Conservation (phyloP, 1,140 invertebrate species). For the Nasonia vitripennis region DNA sequence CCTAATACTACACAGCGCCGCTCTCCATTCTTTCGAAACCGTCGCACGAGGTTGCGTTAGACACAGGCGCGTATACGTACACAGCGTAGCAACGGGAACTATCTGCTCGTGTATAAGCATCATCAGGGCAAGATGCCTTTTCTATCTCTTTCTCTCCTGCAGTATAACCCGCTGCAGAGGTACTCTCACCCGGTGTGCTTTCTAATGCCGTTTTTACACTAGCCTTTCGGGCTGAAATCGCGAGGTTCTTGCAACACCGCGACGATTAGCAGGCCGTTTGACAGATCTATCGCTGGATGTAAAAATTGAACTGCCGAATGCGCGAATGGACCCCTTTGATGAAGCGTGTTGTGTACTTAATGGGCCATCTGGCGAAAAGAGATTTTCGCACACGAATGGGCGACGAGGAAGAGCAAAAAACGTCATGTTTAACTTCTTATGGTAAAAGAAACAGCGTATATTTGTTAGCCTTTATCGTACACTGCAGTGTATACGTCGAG, state of each 20-base stretch:
- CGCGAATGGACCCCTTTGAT: too few relatives aligned
- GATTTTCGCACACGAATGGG: too few relatives aligned
- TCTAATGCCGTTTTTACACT: constrained; percentile 19
- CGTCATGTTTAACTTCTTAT: too few relatives aligned
- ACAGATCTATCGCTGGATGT: not conserved
- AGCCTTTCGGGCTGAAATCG: not conserved
- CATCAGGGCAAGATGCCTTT: not conserved
- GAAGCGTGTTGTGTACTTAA: not conserved
- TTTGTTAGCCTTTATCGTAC: too few relatives aligned
- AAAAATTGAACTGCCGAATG: not conserved
- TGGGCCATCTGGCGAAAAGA: too few relatives aligned
- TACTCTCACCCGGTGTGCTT: constrained; percentile 13
- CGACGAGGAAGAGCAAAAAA: too few relatives aligned
- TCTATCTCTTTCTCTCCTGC: not conserved
- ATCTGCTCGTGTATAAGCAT: not conserved
- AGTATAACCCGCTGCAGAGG: not conserved
- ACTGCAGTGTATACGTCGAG: too few relatives aligned
- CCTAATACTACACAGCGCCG: not conserved
- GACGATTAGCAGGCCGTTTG: not conserved
- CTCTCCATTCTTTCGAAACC: constrained; percentile 11
- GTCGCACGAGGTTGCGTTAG: not conserved
- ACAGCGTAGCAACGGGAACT: not conserved
- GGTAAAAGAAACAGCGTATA: too few relatives aligned
- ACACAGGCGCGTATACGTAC: too few relatives aligned
- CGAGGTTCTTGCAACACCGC: not conserved